Percentiles rank a stretch among this genome's conserved stretches.
Conservation (phyloP, 2,797 vertebrate genomes). For the Spheniscus humboldti region DNA sequence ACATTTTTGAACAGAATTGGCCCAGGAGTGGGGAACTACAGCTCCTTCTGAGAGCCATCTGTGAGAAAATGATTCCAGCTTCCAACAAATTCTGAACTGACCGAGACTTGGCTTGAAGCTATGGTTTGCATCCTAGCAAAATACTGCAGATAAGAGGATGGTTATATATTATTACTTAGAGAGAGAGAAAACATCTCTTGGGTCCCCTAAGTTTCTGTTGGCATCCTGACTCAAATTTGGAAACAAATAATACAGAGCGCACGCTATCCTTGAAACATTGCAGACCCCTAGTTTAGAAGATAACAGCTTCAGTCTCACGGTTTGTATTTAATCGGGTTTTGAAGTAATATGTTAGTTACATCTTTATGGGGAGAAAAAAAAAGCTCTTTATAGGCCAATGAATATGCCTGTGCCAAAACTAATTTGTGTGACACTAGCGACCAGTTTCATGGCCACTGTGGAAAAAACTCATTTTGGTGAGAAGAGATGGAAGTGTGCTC, state of each 20-base stretch:
- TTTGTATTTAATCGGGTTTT: not conserved
- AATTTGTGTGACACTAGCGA: not conserved
- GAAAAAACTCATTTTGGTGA: not conserved
- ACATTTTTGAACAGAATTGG: not conserved
- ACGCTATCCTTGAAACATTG: not conserved
- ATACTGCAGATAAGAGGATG: not conserved
- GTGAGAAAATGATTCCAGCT: not conserved
- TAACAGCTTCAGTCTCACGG: not conserved
- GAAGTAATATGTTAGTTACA: not conserved
- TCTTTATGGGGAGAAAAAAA: not conserved
- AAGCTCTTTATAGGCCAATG: not conserved
- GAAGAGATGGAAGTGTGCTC: not conserved
- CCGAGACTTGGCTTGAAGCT: not conserved
- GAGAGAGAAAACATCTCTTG: not conserved
- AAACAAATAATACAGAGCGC: not conserved
- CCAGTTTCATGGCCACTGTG: not conserved
- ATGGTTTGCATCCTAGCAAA: not conserved
- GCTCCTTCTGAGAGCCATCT: constrained; percentile 22
- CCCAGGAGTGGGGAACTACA: not conserved
- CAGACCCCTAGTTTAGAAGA: not conserved
- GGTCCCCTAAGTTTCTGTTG: not conserved
- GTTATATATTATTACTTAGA: not conserved
- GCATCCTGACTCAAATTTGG: not conserved
- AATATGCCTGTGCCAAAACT: not conserved
- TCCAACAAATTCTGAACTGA: not conserved